Evolutionary conservation across 2,797 vertebrate species (phyloP).

Genomic region (Poecile montanus): DNA sequence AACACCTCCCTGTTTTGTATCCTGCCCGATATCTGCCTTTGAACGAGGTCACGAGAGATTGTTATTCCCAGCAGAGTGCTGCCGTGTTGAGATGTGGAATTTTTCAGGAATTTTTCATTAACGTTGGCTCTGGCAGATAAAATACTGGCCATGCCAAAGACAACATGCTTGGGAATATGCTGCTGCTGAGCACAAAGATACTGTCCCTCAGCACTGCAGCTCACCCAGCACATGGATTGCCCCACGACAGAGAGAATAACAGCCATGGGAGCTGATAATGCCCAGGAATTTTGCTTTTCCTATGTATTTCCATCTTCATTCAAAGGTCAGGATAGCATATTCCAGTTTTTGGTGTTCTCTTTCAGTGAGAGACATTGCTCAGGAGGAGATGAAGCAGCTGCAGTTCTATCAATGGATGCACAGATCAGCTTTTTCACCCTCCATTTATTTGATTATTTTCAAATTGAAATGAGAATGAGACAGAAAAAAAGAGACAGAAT

Average conservation of each 20-base stretch:
- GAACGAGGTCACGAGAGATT: background rate
- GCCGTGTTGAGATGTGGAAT: constrained; percentile 57
- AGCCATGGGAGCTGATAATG: background rate
- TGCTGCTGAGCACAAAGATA: background rate
- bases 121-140: constrained; percentile 61
- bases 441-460: background rate
- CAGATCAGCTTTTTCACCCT: background rate
- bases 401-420: background rate
- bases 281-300: background rate
- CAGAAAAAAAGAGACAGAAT: background rate
- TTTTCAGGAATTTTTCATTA: constrained; percentile 74
- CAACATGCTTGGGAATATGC: constrained; percentile 57
- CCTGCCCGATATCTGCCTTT: background rate
- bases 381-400: background rate
- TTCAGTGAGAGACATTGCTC: background rate
- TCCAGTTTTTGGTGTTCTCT: background rate
- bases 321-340: background rate
- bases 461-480: background rate
- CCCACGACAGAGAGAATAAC: background rate
- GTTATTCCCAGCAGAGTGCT: constrained; percentile 34
- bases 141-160: constrained; percentile 55
- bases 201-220: background rate
- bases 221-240: background rate
- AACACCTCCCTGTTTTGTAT: background rate
- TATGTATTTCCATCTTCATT: background rate